These are phyloP conservation scores for Heliothis subflexa DNA, from an alignment of 1,140 invertebrate species.

Conservation along the genomic window DNA sequence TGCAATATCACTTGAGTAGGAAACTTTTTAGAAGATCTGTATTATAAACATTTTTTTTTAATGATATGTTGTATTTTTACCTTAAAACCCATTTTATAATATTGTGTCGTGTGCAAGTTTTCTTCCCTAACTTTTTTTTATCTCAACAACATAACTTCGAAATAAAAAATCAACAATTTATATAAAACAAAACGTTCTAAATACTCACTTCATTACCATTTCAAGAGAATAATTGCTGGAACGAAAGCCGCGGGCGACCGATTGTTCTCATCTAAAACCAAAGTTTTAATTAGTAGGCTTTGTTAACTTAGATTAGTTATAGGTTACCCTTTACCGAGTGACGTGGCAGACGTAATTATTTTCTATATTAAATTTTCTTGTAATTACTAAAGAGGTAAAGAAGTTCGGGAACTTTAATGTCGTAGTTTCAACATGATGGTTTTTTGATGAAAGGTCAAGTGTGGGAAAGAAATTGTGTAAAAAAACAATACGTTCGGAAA, in stretches of 20 bases:
- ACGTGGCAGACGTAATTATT: constrained; percentile 27
- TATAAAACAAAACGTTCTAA: constrained; percentile 39
- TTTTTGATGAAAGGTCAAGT: neutral
- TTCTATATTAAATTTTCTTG: constrained; percentile 32
- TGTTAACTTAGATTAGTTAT: constrained; percentile 53
- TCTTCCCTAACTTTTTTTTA: too few species aligned
- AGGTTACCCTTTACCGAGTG: constrained; percentile 44
- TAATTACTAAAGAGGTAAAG: constrained; percentile 2
- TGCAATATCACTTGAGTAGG: too few species aligned
- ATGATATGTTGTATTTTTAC: too few species aligned
- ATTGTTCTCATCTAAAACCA: constrained; percentile 46
- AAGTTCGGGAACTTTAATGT: neutral
- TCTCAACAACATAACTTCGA: neutral
- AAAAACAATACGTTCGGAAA: too few species aligned
- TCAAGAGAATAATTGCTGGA: constrained; percentile 49
- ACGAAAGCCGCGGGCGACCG: constrained; percentile 34
- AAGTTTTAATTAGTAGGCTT: constrained; percentile 51
- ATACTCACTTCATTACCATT: constrained; percentile 49
- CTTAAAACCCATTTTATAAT: too few species aligned
- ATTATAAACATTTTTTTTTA: too few species aligned
- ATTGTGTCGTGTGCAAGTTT: too few species aligned
- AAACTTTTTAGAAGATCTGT: too few species aligned
- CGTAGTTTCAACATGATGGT: neutral
- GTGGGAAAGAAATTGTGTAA: too few species aligned
- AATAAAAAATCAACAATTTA: constrained; percentile 25